Base-by-base conservation (phyloP, 2,888 invertebrate species). In the Dynastes tityus region DNA sequence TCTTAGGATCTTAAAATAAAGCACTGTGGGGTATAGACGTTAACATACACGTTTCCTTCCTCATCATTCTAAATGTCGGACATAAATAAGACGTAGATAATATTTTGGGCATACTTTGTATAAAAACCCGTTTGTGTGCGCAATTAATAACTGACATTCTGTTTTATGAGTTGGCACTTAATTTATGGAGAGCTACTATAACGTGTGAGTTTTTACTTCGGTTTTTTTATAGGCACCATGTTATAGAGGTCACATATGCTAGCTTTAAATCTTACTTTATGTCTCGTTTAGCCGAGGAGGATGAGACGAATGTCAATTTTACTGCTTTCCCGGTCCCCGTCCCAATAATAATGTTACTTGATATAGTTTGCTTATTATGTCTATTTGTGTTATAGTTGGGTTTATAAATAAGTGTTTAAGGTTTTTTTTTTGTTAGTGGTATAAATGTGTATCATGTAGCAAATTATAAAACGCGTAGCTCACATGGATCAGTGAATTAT, bases 61-160 rank as follows among this genome's bases (percentile, higher is more conserved):
- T 53, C n/a, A 53, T 53, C n/a, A 53, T 58, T 16, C 22, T 22
- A 16, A 16, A 58, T 22, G 22, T 58, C 16, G 55, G 55, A 55
- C 53, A 71, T 71, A 71, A 71, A 71, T 71, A 58, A 53, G 55
- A 32, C 32, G 37, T 53, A 58, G 37, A 53, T 71, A 37, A 71
- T 71, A 71, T 71, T 71, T 71, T 58, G 55, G 55, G 71, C 40
- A 67, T 58, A 16, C 55, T 37, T 58, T 11, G 55, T 55, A 71
- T 40, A 71, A 71, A 68, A 71, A 58, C 55, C 37, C 32, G 55
- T 55, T 32, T 37, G 58, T 58, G 58, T 71, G 55, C n/a, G 71
- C 55, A 71, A 71, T 71, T 71, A 71, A 71, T 71, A 71, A 71
- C 71, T 71, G 55, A 71, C 71, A 71, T 71, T 71, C 27, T 71